A percentile compares a stretch with the other conserved stretches of the same genome.
phyloP scores from a whole-genome alignment of 2,888 invertebrate species.

The Drosophila anceps region DNA sequence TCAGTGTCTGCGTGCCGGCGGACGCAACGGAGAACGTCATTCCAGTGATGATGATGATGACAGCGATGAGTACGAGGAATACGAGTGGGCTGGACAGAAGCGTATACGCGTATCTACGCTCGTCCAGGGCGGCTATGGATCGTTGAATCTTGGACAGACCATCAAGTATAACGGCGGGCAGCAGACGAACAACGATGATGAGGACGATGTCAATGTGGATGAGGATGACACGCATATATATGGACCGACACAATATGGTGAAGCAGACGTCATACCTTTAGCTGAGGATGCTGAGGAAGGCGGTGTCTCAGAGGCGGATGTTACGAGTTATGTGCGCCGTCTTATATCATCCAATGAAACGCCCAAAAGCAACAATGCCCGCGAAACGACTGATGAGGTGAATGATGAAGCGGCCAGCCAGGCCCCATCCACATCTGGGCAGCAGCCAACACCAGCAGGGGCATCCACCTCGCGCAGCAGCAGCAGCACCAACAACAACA shows the following conservation, averaged over 20 bases:
- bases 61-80: constrained; percentile 90
- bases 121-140: constrained; percentile 89
- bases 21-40: constrained; percentile 75
- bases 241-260: constrained; percentile 94
- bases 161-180: constrained; percentile 66
- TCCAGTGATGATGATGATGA: constrained; percentile 89
- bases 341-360: constrained; percentile 74
- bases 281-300: constrained; percentile 85
- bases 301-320: constrained; percentile 75
- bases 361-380: constrained; percentile 39
- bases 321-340: constrained; percentile 83
- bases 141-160: constrained; percentile 84
- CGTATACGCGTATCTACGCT: constrained; percentile 91
- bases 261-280: constrained; percentile 88
- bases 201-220: constrained; percentile 92
- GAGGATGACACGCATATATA: constrained; percentile 94
- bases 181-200: constrained; percentile 87
- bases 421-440: constrained; percentile 44
- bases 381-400: constrained; percentile 37
- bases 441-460: constrained; percentile 11
- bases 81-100: constrained; percentile 96
- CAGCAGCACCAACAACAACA: constrained; percentile 13
- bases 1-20: constrained; percentile 87
- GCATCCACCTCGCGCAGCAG: constrained; percentile 43
- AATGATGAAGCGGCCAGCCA: constrained; percentile 8